Conservation (phyloP, 2,797 vertebrate species). For the Esox masquinongy region DNA sequence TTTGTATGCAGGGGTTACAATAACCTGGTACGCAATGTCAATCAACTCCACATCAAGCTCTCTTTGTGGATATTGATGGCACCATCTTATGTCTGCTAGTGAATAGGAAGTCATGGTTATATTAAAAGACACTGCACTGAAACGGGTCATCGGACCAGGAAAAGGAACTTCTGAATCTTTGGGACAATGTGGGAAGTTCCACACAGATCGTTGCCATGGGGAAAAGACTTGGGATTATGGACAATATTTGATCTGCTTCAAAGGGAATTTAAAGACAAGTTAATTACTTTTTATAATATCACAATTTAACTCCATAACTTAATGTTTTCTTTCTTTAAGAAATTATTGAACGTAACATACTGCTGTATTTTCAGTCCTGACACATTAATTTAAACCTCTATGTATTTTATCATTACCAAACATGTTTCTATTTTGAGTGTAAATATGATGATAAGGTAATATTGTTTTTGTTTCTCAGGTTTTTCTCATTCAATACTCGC, state of each 20-base stretch:
- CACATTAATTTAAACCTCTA: not conserved
- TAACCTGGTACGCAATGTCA: not conserved
- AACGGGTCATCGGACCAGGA: not conserved
- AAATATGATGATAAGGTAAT: not conserved
- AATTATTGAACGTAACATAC: not conserved
- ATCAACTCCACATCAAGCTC: not conserved
- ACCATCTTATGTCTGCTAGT: not conserved
- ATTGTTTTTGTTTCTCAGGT: not conserved
- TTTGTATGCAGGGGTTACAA: not conserved
- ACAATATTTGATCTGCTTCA: not conserved
- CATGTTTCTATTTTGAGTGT: not conserved
- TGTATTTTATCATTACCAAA: not conserved
- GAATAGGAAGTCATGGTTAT: not conserved
- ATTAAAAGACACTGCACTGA: not conserved
- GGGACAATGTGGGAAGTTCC: not conserved
- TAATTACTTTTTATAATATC: not conserved
- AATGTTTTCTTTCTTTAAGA: no score
- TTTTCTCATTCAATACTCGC: not conserved
- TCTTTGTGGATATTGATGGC: not conserved
- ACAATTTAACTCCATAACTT: not conserved
- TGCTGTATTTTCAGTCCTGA: not conserved
- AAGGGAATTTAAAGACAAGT: not conserved
- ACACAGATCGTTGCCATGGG: not conserved
- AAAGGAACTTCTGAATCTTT: not conserved
- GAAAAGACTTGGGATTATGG: no score